Evolutionary conservation across 2,888 invertebrate species (phyloP).

Genomic region (Elgonia sp.): DNA sequence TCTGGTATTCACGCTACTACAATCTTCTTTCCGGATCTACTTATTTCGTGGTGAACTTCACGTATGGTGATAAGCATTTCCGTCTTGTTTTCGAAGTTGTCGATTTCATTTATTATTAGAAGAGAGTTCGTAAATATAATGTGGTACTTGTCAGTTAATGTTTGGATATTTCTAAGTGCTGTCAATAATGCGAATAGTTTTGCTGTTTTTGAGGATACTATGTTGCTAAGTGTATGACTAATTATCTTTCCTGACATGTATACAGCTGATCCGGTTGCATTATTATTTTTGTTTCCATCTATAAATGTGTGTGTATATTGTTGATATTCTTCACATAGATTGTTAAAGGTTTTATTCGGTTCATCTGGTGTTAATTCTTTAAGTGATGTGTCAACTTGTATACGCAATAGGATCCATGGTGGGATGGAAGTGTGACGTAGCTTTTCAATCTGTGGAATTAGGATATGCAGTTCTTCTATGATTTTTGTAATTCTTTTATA

Average conservation of each 20-base stretch:
- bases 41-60: background rate
- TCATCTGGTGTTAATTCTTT: background rate
- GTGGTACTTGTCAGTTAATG: background rate
- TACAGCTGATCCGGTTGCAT: background rate
- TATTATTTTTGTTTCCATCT: background rate
- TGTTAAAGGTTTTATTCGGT: background rate
- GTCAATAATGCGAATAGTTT: background rate
- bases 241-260: background rate
- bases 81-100: background rate
- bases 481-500: constrained; percentile 10
- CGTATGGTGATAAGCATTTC: background rate
- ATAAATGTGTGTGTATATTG: background rate
- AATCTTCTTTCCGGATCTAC: background rate
- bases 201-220: background rate
- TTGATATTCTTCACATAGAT: background rate
- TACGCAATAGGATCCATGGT: constrained; percentile 1
- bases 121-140: constrained; percentile 6
- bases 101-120: background rate
- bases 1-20: background rate
- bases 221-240: background rate
- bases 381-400: constrained; percentile 10
- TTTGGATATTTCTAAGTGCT: background rate
- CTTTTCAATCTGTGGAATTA: background rate
- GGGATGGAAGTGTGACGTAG: background rate
- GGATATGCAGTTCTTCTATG: background rate